Base-by-base conservation (phyloP, 2,888 invertebrate species). In the Aspidapion aeneum region DNA sequence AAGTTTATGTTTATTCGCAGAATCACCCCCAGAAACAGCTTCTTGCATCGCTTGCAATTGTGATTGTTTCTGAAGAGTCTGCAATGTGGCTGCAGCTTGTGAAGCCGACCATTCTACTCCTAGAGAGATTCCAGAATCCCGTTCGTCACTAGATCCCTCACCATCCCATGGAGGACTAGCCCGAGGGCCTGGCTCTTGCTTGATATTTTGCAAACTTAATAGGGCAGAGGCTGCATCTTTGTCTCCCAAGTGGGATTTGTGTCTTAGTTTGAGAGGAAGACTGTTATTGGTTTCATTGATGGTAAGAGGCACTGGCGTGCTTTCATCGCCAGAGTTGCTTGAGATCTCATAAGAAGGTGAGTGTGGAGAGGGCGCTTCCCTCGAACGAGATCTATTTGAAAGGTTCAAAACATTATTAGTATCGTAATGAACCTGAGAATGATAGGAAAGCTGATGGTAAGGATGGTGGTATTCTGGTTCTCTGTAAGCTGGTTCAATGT, bases 161-260 rank as follows among this genome's bases (percentile, higher is more conserved):
- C 90, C 92, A 78, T 93, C 93, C 90, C 93, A 93, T 0, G 92
- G 90, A 1, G 91, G 91, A 12, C 92, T 91, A 17, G 91, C 90
- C 52, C 90, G 83, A 57, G 88, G 87, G 20, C 88, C 90, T 0
- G 93, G 92, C 78, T 94, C 94, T 76, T 93, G 92, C 77, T 94
- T 93, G 76, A 93, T 91, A 75, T 91, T 90, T 75, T 93, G 93
- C 55, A 93, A 84, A 51, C 90, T 90, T n/a, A 92, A 84, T 63
- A 91, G 84, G 16, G 91, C 91, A 64, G 86, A 87, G 63, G 93
- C 92, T 9, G 93, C 93, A 77, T 94, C 94, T 77, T 93, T 93
- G 77, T 94, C 94, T 9, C 93, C 93, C 66, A 95, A 84, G 76
- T 94, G 91, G 49, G 91, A 91, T 81, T 96, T 96, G 84, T 96